A percentile compares a stretch with the other conserved stretches of the same genome.
These are phyloP conservation scores for Megaceryle maxima DNA, from an alignment of 2,113 vertebrate genomes.

Conservation along the genomic window DNA sequence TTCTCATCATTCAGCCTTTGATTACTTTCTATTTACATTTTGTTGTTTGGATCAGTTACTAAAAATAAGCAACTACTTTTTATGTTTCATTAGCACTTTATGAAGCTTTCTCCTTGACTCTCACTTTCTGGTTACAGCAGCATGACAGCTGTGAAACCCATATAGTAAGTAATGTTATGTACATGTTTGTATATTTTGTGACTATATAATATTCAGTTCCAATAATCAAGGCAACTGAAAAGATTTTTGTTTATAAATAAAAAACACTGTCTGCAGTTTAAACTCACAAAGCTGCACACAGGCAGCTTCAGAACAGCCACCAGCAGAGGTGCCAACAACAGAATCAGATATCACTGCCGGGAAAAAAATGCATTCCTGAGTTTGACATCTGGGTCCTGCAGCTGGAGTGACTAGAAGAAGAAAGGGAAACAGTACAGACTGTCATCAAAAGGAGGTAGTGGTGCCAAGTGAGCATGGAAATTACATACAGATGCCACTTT, in stretches of 20 bases:
- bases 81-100: constrained; percentile 33
- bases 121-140: constrained; percentile 51
- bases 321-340: constrained; percentile 56
- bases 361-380: constrained; percentile 57
- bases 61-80: constrained; percentile 10
- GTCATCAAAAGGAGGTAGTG: constrained; percentile 75
- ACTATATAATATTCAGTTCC: constrained; percentile 31
- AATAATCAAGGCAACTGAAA: constrained; percentile 54
- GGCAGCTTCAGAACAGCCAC: constrained; percentile 58
- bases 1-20: not conserved
- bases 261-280: constrained; percentile 22
- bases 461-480: constrained; percentile 79
- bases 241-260: constrained; percentile 4
- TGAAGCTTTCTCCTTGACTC: constrained; percentile 18
- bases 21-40: not conserved
- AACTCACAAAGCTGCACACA: constrained; percentile 12
- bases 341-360: constrained; percentile 63
- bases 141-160: constrained; percentile 5
- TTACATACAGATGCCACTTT: constrained; percentile 78
- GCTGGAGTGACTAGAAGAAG: constrained; percentile 75
- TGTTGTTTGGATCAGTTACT: not conserved
- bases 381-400: constrained; percentile 78
- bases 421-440: constrained; percentile 73
- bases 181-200: constrained; percentile 6
- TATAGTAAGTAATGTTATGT: constrained; percentile 2